These are phyloP conservation scores for Bombus confusus DNA, from an alignment of 1,140 invertebrate species.

Conservation along the genomic window DNA sequence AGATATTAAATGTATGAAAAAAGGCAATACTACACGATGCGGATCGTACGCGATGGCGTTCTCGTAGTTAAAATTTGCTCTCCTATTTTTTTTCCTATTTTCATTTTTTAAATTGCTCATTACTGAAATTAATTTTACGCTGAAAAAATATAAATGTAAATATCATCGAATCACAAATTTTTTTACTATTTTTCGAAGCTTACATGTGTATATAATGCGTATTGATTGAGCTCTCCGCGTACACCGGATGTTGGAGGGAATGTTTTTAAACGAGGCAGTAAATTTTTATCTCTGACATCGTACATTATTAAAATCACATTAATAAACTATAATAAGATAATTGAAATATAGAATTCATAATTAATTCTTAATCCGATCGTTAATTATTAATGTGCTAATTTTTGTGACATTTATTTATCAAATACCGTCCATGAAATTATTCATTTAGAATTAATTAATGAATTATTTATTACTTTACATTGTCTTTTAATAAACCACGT, in stretches of 20 bases:
- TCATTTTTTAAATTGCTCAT: constrained; percentile 7
- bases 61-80: neutral
- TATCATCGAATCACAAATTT: neutral
- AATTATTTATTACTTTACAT: neutral
- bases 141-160: neutral
- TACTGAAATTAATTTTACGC: neutral
- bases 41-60: neutral
- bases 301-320: neutral
- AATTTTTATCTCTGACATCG: neutral
- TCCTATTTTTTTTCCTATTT: neutral
- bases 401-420: too few relatives aligned
- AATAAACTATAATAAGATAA: neutral
- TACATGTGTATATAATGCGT: neutral
- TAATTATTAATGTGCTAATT: neutral
- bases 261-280: neutral
- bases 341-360: neutral
- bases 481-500: neutral
- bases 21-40: constrained; percentile 47
- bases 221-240: neutral
- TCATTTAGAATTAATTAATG: neutral
- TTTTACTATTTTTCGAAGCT: neutral
- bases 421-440: neutral
- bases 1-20: constrained; percentile 60
- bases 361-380: neutral
- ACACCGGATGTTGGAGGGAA: neutral